Conservation (phyloP, 2,113 vertebrate species). For the Cricetomys ansorgei region DNA sequence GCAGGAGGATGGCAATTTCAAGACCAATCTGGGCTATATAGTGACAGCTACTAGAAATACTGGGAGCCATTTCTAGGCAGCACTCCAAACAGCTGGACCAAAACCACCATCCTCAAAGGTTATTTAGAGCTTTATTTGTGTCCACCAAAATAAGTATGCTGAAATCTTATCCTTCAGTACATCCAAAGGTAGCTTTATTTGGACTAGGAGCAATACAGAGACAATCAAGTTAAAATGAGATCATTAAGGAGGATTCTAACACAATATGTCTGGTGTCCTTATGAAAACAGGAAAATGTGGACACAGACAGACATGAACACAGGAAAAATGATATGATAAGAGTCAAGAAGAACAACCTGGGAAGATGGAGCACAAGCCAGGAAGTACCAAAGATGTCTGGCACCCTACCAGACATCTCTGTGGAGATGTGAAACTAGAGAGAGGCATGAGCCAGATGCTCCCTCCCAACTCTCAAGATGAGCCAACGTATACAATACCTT, state of each 20-base stretch:
- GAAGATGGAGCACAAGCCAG: background rate
- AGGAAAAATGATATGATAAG: background rate
- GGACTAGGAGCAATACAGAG: background rate
- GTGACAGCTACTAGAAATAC: background rate
- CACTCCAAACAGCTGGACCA: background rate
- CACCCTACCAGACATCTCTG: too few relatives aligned
- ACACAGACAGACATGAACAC: background rate
- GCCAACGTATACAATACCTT: background rate
- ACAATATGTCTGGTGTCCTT: background rate
- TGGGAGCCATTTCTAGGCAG: background rate
- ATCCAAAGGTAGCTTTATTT: slow-evolving; percentile 17
- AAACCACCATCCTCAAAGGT: background rate
- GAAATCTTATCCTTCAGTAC: background rate
- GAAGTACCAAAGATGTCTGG: background rate
- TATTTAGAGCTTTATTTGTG: background rate
- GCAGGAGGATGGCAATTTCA: background rate
- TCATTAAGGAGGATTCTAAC: background rate
- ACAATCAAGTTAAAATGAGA: slow-evolving; percentile 23
- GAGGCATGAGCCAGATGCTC: background rate
- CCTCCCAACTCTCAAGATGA: background rate
- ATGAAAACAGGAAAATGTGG: background rate
- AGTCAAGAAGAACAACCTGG: background rate
- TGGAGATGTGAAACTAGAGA: background rate
- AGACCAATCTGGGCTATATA: background rate
- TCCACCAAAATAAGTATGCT: background rate